phyloP scores from a whole-genome alignment of 2,113 vertebrate genomes.

The Lagopus leucura region DNA sequence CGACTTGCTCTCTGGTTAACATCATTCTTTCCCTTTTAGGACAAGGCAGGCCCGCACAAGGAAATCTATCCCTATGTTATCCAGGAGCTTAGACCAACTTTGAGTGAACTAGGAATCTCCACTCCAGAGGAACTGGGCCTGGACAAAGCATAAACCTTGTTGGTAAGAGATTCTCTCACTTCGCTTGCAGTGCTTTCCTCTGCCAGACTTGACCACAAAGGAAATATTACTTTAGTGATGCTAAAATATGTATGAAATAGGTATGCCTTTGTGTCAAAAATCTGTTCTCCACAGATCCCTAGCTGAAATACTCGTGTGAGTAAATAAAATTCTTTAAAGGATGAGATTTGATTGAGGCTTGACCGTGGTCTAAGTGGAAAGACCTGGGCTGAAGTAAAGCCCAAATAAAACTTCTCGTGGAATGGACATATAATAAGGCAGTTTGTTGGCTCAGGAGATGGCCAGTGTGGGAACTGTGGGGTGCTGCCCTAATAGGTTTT shows the following conservation, averaged over 20 bases:
- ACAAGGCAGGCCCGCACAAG: constrained; percentile 95
- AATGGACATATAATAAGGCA: not conserved
- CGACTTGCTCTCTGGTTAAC: not conserved
- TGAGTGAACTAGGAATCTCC: constrained; percentile 94
- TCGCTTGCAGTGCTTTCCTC: not conserved
- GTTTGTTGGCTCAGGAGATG: not conserved
- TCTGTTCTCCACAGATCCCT: not conserved
- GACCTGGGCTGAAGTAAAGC: not conserved
- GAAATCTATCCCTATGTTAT: constrained; percentile 97
- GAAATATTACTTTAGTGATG: not conserved
- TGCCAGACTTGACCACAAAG: not conserved
- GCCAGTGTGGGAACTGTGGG: not conserved
- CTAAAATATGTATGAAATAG: not conserved
- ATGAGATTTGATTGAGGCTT: not conserved
- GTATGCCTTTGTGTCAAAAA: not conserved
- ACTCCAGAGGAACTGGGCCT: constrained; percentile 96
- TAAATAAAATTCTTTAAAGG: too few species aligned
- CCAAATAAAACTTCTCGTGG: not conserved
- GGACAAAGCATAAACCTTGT: constrained; percentile 83
- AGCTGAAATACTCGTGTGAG: not conserved
- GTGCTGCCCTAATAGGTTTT: not conserved
- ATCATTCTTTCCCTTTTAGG: constrained; percentile 74
- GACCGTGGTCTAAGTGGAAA: not conserved
- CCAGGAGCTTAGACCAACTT: constrained; percentile 93
- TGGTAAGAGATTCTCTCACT: constrained; percentile 49